These are phyloP conservation scores for Lipotes vexillifer DNA, from an alignment of 2,113 vertebrate species.

Conservation along the genomic window DNA sequence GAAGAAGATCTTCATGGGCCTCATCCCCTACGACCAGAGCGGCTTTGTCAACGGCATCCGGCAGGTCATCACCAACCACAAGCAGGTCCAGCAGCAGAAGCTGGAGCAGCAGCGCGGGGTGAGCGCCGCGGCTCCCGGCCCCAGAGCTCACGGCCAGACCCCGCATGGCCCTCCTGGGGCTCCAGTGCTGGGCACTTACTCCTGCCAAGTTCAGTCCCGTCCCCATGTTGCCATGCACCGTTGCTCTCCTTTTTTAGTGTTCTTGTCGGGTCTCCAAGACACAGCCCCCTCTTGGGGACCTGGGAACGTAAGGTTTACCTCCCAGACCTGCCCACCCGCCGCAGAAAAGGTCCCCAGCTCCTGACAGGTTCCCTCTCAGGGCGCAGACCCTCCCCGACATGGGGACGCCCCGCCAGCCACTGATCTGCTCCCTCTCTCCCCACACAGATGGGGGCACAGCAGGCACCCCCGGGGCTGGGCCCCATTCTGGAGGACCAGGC, in stretches of 20 bases:
- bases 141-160: conserved; percentile 75
- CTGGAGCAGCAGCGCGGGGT: conserved; percentile 69
- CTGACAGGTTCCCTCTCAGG: background rate
- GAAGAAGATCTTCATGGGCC: conserved; percentile 98
- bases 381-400: accelerated
- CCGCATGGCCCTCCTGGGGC: conserved; percentile 70
- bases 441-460: conserved; percentile 75
- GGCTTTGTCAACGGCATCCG: conserved; percentile 96
- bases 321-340: no score
- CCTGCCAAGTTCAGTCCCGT: background rate
- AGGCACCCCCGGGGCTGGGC: conserved; percentile 80
- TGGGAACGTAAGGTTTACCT: background rate
- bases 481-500: conserved; percentile 93
- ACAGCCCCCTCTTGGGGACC: no score
- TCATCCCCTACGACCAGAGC: conserved; percentile 96
- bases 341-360: background rate
- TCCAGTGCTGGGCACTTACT: accelerated
- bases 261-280: background rate
- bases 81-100: conserved; percentile 94
- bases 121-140: background rate
- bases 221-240: accelerated
- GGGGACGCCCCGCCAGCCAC: accelerated
- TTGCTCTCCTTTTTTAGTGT: background rate
- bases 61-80: conserved; percentile 97
- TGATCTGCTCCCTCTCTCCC: background rate